phyloP scores from a whole-genome alignment of 2,888 invertebrate species.

The Drosophila yooni region DNA sequence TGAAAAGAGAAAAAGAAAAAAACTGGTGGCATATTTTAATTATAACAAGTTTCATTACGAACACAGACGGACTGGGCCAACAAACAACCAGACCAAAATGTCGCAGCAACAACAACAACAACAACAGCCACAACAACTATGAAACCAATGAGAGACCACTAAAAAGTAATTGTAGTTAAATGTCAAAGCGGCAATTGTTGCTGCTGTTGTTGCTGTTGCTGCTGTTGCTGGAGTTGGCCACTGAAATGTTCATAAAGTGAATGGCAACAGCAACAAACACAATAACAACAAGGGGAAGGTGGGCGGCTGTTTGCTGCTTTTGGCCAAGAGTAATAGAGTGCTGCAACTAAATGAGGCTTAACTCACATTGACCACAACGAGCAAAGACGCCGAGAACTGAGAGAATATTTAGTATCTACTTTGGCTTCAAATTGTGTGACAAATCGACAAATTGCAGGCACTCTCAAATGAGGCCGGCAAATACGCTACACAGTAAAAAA shows the following conservation, averaged over 20 bases:
- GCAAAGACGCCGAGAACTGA: conserved; percentile 29
- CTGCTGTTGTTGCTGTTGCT: conserved; percentile 33
- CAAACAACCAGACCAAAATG: conserved; percentile 51
- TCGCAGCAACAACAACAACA: conserved; percentile 21
- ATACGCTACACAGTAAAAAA: background rate
- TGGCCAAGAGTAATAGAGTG: conserved; percentile 66
- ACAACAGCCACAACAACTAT: conserved; percentile 7
- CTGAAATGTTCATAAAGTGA: conserved; percentile 65
- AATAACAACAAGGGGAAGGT: conserved; percentile 27
- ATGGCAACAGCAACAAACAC: conserved; percentile 49
- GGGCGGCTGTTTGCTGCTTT: conserved; percentile 41
- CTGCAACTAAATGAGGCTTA: conserved; percentile 72
- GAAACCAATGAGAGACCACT: conserved; percentile 67
- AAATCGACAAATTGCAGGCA: conserved; percentile 60
- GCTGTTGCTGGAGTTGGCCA: conserved; percentile 38
- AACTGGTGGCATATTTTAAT: conserved; percentile 71
- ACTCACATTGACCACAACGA: conserved; percentile 58
- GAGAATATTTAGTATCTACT: conserved; percentile 35
- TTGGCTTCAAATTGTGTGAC: conserved; percentile 56
- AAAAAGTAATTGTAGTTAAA: conserved; percentile 79
- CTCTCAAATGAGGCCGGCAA: conserved; percentile 51
- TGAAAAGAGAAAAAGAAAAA: conserved; percentile 31
- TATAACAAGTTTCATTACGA: conserved; percentile 74
- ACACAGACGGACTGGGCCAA: background rate
- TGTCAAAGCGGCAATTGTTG: conserved; percentile 79